Percentiles rank a stretch among this genome's conserved stretches.
phyloP scores from a whole-genome alignment of 1,140 invertebrate species.

The Ceratina japonica region DNA sequence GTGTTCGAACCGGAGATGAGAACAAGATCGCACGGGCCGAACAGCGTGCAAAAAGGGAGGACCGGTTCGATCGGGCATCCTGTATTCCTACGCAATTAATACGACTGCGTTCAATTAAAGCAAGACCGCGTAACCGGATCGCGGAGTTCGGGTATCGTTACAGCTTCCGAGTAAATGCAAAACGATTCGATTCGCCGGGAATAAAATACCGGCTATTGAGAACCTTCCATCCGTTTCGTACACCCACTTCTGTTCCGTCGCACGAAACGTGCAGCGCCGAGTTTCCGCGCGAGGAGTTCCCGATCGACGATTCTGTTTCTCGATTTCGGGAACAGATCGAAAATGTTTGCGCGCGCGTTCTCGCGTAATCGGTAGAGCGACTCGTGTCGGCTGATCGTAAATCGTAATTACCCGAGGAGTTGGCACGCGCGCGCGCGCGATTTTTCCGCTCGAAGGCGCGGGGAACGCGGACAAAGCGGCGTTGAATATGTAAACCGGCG shows the following conservation, averaged over 20 bases:
- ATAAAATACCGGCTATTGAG: not conserved
- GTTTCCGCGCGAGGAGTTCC: not conserved
- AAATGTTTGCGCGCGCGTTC: not conserved
- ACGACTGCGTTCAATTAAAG: conserved; percentile 37
- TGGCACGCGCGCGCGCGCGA: not conserved
- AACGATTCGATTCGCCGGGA: not conserved
- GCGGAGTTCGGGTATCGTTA: conserved; percentile 21
- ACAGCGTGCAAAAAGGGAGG: not conserved
- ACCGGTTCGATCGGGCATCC: not conserved
- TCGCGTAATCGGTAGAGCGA: not conserved
- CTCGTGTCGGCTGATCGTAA: no score
- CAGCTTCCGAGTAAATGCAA: conserved; percentile 15
- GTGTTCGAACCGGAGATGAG: no score
- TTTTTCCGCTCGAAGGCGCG: conserved; percentile 6
- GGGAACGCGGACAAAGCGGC: conserved; percentile 1
- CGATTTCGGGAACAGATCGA: not conserved
- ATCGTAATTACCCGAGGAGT: not conserved
- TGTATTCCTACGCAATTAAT: conserved; percentile 27
- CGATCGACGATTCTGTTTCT: no score
- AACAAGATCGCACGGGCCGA: not conserved
- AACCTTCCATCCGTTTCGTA: not conserved
- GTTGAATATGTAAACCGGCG: conserved; percentile 25
- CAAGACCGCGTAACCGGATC: conserved; percentile 12
- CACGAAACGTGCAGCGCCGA: not conserved
- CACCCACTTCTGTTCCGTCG: not conserved